Evolutionary conservation across 2,113 vertebrate species (phyloP).

Genomic region (Trematomus loennbergii): DNA sequence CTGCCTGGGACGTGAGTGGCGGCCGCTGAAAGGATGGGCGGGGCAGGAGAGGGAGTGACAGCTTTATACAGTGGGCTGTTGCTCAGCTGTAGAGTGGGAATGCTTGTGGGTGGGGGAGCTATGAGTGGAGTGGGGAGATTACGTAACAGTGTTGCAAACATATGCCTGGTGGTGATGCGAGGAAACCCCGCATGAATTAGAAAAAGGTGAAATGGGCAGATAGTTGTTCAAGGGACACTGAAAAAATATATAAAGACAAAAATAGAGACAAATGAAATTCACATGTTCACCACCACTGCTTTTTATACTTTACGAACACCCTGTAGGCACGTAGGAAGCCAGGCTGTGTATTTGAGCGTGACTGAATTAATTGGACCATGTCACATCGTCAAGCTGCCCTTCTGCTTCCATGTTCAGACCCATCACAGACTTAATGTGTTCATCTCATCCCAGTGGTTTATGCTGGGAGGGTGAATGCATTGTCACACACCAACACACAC

Average conservation of each 20-base stretch:
- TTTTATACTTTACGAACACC: conserved; percentile 26
- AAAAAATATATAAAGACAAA: conserved; percentile 6
- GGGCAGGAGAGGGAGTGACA: conserved; percentile 33
- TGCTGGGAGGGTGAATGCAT: conserved; percentile 52
- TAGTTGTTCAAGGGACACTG: conserved; percentile 16
- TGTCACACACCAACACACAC: conserved; percentile 25
- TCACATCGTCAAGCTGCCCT: conserved; percentile 71
- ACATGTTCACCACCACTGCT: conserved; percentile 12
- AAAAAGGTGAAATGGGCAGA: conserved; percentile 36
- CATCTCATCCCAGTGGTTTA: conserved; percentile 69
- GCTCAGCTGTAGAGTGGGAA: conserved; percentile 70
- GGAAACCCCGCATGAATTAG: conserved; percentile 61
- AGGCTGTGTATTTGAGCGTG: conserved; percentile 53
- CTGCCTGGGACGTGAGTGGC: conserved; percentile 73
- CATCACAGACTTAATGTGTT: conserved; percentile 64
- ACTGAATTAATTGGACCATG: conserved; percentile 72
- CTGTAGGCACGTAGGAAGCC: conserved; percentile 30
- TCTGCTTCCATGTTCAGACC: conserved; percentile 54
- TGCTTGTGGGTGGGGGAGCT: conserved; percentile 61
- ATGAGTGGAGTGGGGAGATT: conserved; percentile 47
- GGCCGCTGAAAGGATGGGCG: conserved; percentile 52
- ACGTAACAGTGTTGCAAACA: conserved; percentile 73
- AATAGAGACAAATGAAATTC: conserved; percentile 11
- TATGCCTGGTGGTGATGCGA: conserved; percentile 68
- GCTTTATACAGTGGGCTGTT: conserved; percentile 67